Base-by-base conservation (phyloP, 2,113 vertebrate species). In the Bettongia penicillata region DNA sequence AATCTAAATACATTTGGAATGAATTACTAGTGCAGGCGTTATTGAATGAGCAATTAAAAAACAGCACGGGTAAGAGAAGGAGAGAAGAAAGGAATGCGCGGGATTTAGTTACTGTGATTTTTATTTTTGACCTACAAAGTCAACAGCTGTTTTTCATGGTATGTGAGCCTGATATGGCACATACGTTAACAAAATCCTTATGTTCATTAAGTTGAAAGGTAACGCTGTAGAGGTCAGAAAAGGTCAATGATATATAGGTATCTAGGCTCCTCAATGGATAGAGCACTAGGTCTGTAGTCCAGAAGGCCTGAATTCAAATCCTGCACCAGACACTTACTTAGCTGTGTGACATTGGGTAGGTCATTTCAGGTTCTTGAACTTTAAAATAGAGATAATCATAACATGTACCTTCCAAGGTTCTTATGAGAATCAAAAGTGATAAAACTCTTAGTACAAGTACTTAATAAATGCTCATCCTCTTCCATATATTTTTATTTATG, bases 21-120 rank as follows among this genome's bases (percentile, higher is more conserved):
- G 93, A 77, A 53, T 93, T 25, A n/a, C 43, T 77, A 94, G 53
- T 93, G 23, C 84, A 94, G 51, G 14, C n/a, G 51, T 52, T 12
- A 1, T 52, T 23, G 49, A 91, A 77, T 77, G 37, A 55, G 19
- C 8, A 37, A 25, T 22, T 10, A 24, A 48, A 0, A 0, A 89
- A 51, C 25, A 26, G 49, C 51, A 43, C 68, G 43, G 68, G 68
- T 77, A 77, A 77, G n/a, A 77, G 37, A 8, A 28, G 55, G 48
- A 51, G 43, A 51, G 0, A 89, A 47, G 8, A 51, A 84, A 93
- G 7, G 37, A 55, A 19, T 16, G 2, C 77, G 11, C 31, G 57
- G 90, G 25, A 19, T 57, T 37, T 0, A 37, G 90, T 31, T 26
- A 51, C 51, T 51, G 37, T 19, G 31, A 2, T 37, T 16, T 77